A percentile compares a stretch with the other conserved stretches of the same genome.
phyloP scores from a whole-genome alignment of 2,113 vertebrate species.

The Podarcis cretensis region DNA sequence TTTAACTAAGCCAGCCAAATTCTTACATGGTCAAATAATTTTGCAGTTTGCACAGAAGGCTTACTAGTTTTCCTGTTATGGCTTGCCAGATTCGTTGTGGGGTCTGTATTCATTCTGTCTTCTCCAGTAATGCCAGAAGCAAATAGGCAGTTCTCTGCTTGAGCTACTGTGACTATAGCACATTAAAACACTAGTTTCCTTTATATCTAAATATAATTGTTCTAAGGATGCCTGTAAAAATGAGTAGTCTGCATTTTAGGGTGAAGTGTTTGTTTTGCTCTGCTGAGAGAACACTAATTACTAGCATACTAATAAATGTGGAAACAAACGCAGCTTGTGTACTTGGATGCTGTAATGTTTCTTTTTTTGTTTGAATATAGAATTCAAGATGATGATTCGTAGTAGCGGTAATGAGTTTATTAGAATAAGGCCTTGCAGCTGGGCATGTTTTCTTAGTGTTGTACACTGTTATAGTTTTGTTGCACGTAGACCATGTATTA shows the following conservation, averaged over 20 bases:
- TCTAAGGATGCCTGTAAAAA: background rate
- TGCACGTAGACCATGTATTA: background rate
- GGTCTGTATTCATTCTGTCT: slow-evolving; percentile 5
- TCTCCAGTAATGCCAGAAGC: background rate
- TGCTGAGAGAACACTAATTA: slow-evolving; percentile 29
- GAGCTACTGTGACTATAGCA: background rate
- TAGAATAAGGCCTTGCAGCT: background rate
- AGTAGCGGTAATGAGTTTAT: background rate
- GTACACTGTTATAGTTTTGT: background rate
- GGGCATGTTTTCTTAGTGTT: background rate
- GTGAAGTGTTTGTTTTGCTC: slow-evolving; percentile 4
- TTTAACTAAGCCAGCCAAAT: slow-evolving; percentile 18
- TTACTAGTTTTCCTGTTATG: background rate
- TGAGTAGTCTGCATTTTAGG: background rate
- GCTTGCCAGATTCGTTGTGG: slow-evolving; percentile 4
- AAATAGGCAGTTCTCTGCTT: background rate
- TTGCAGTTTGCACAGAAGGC: slow-evolving; percentile 8
- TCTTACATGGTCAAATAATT: background rate
- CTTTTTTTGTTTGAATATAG: background rate
- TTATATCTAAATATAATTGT: slow-evolving; percentile 1
- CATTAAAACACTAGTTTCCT: background rate
- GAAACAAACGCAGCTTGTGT: slow-evolving; percentile 18
- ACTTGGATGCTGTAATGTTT: background rate
- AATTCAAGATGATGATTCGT: background rate
- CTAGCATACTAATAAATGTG: background rate